These are phyloP conservation scores for Malthinus flaveolus DNA, from an alignment of 2,888 invertebrate species.

Conservation along the genomic window DNA sequence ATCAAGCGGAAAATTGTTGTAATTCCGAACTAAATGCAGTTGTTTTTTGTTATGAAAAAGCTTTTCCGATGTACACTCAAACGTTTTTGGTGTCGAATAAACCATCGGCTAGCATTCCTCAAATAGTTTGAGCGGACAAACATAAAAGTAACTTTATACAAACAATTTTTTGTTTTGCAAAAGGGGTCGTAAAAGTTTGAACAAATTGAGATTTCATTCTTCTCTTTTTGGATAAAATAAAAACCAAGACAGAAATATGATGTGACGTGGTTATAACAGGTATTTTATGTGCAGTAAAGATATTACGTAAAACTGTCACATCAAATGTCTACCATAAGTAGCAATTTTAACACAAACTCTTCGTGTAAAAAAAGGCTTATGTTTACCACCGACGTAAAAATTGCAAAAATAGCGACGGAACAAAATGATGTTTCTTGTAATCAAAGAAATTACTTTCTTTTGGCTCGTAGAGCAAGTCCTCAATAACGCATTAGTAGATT, in stretches of 20 bases:
- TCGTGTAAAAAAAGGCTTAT: neutral
- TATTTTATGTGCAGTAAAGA: slow-evolving; percentile 12
- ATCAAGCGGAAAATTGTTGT: neutral
- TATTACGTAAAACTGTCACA: slow-evolving; percentile 13
- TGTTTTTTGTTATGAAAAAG: neutral
- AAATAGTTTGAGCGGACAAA: slow-evolving; percentile 4
- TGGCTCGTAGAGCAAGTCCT: slow-evolving; percentile 10
- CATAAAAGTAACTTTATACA: neutral
- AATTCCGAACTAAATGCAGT: neutral
- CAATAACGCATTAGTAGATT: slow-evolving; percentile 24
- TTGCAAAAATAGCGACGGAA: neutral
- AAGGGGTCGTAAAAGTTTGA: neutral
- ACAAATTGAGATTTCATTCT: neutral
- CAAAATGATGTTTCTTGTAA: slow-evolving; percentile 14
- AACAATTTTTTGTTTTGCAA: neutral
- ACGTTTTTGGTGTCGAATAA: neutral
- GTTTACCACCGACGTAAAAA: no score
- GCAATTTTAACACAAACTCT: neutral
- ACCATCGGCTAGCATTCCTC: neutral
- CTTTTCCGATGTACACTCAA: neutral
- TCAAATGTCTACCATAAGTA: neutral
- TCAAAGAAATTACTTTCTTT: slow-evolving; percentile 24
- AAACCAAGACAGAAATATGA: neutral
- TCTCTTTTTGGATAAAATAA: no score
- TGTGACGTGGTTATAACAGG: slow-evolving; percentile 4